Evolutionary conservation across 2,888 invertebrate species (phyloP).

Genomic region (Tipula confusa): DNA sequence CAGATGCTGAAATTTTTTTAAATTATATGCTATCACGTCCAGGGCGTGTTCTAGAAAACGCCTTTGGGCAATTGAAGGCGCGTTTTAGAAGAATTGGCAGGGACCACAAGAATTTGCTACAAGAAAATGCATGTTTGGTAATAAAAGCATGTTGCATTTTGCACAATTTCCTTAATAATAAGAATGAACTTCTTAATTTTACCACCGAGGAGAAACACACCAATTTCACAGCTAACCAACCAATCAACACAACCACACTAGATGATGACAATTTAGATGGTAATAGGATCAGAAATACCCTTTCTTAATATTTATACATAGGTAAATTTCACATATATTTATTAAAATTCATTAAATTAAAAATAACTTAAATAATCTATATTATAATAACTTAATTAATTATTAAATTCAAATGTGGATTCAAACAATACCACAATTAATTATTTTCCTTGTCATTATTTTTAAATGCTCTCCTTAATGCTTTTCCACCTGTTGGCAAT

Average conservation of each 20-base stretch:
- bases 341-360: too few relatives aligned
- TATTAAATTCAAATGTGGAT: too few relatives aligned
- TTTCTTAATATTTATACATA: too few relatives aligned
- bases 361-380: too few relatives aligned
- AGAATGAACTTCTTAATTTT: neutral
- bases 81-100: conserved; percentile 35
- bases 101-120: conserved; percentile 34
- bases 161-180: conserved; percentile 13
- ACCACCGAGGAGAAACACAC: neutral
- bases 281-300: neutral
- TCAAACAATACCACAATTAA: too few relatives aligned
- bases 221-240: neutral
- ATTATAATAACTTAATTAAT: neutral
- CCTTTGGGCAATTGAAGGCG: conserved; percentile 35
- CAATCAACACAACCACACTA: neutral
- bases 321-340: too few relatives aligned
- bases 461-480: neutral
- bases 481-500: neutral
- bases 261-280: too few relatives aligned
- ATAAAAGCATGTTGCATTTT: conserved; percentile 34
- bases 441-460: neutral
- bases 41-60: conserved; percentile 32
- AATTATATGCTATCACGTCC: conserved; percentile 33
- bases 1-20: conserved; percentile 31
- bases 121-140: conserved; percentile 25